Percentiles rank a stretch among this genome's conserved stretches.
phyloP scores from a whole-genome alignment of 2,113 vertebrate species.

The Leucopsar rothschildi region DNA sequence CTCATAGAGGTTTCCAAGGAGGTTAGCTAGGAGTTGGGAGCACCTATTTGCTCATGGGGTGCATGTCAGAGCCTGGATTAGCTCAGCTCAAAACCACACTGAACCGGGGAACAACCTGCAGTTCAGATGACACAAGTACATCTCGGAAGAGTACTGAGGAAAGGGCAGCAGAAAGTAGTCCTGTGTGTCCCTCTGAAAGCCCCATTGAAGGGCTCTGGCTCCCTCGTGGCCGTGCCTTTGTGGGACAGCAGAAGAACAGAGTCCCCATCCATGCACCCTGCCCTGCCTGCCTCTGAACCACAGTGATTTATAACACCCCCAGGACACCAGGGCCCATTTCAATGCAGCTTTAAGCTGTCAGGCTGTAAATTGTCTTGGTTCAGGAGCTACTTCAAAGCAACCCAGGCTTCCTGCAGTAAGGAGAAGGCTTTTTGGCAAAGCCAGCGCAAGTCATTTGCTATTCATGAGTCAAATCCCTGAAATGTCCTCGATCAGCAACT shows the following conservation, averaged over 20 bases:
- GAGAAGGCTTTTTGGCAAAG: conserved; percentile 42
- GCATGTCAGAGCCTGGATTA: neutral
- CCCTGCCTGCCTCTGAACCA: neutral
- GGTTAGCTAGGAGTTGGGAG: neutral
- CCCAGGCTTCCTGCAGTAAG: conserved; percentile 25
- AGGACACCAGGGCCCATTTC: neutral
- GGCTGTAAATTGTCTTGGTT: conserved; percentile 56
- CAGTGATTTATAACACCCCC: neutral
- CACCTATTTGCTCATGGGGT: neutral
- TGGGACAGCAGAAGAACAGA: conserved; percentile 46
- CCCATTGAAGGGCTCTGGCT: conserved; percentile 53
- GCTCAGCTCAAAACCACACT: neutral
- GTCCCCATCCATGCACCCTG: conserved; percentile 49
- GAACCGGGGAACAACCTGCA: neutral
- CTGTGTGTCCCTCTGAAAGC: conserved; percentile 58
- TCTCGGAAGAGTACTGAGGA: neutral
- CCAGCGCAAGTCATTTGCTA: neutral
- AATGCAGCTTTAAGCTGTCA: conserved; percentile 47
- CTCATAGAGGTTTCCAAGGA: neutral
- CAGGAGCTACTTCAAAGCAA: conserved; percentile 52
- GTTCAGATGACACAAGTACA: neutral
- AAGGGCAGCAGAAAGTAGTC: conserved; percentile 16
- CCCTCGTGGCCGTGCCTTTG: neutral
- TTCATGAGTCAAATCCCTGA: conserved; percentile 50
- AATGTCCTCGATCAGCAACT: conserved; percentile 18